Conservation (phyloP, 2,888 invertebrate genomes). For the Oscheius onirici region DNA sequence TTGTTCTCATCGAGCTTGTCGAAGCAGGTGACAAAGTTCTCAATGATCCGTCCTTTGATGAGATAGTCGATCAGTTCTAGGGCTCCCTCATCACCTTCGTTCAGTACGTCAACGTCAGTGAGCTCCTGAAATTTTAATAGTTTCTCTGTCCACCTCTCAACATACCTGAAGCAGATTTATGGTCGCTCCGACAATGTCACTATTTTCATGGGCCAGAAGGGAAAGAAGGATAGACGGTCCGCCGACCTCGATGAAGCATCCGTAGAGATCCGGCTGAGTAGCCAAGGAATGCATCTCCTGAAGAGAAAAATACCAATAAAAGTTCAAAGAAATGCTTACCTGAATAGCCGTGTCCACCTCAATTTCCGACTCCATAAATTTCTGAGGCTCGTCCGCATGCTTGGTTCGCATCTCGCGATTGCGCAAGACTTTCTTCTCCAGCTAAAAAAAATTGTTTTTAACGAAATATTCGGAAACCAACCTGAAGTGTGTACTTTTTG, state of each 20-base stretch:
- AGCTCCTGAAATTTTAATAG: conserved; percentile 81
- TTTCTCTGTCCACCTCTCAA: neutral
- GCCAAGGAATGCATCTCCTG: conserved; percentile 91
- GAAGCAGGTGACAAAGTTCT: conserved; percentile 80
- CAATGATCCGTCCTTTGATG: conserved; percentile 87
- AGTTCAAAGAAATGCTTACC: conserved; percentile 39
- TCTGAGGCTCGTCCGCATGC: conserved; percentile 80
- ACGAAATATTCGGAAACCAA: too few relatives aligned
- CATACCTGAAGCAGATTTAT: conserved; percentile 77
- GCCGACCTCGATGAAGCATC: conserved; percentile 85
- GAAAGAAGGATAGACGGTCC: conserved; percentile 90
- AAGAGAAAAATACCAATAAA: conserved; percentile 29
- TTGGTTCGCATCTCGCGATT: conserved; percentile 98
- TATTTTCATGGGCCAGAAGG: conserved; percentile 92
- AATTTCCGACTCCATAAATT: conserved; percentile 94
- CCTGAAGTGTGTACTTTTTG: conserved; percentile 58
- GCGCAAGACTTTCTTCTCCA: conserved; percentile 88
- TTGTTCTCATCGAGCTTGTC: conserved; percentile 86
- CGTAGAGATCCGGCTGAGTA: conserved; percentile 93
- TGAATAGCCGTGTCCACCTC: conserved; percentile 86
- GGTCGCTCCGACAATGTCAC: conserved; percentile 86
- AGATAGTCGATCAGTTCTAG: conserved; percentile 84
- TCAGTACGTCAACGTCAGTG: conserved; percentile 92
- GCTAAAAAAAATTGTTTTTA: conserved; percentile 40
- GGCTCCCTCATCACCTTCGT: conserved; percentile 77